phyloP scores from a whole-genome alignment of 2,113 vertebrate genomes.

The Symphodus melops region DNA sequence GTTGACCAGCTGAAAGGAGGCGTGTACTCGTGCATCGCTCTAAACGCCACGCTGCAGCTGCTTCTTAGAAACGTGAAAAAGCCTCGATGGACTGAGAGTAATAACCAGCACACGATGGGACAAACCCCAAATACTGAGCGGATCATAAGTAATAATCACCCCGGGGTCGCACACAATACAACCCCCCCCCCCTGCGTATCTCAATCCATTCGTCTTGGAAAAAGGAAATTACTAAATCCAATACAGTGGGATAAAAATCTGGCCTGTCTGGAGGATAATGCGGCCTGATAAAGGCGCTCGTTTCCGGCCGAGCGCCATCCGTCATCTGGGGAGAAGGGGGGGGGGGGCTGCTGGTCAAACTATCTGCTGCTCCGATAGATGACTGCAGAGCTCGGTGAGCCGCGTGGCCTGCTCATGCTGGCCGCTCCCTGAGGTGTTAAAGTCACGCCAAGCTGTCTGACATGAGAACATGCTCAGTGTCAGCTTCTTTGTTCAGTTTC shows the following conservation, averaged over 20 bases:
- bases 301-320: constrained; percentile 75
- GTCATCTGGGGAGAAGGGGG: constrained; percentile 47
- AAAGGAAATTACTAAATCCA: constrained; percentile 84
- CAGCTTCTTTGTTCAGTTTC: no score
- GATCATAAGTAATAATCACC: constrained; percentile 78
- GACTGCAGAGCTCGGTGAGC: constrained; percentile 22
- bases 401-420: background rate
- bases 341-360: constrained; percentile 59
- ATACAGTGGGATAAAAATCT: constrained; percentile 81
- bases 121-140: constrained; percentile 68
- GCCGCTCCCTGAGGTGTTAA: no score
- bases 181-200: constrained; percentile 57
- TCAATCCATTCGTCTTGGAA: constrained; percentile 77
- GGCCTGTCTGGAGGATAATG: constrained; percentile 72
- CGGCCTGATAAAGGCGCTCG: constrained; percentile 74
- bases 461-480: no score
- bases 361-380: constrained; percentile 55
- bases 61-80: constrained; percentile 31
- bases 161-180: constrained; percentile 76
- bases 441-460: no score
- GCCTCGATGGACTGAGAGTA: constrained; percentile 33
- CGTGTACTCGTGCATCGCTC: no score
- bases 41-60: background rate
- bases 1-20: no score
- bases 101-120: constrained; percentile 50